Evolutionary conservation across 1,140 invertebrate genomes (phyloP).

Genomic region (Arctopsyche grandis): DNA sequence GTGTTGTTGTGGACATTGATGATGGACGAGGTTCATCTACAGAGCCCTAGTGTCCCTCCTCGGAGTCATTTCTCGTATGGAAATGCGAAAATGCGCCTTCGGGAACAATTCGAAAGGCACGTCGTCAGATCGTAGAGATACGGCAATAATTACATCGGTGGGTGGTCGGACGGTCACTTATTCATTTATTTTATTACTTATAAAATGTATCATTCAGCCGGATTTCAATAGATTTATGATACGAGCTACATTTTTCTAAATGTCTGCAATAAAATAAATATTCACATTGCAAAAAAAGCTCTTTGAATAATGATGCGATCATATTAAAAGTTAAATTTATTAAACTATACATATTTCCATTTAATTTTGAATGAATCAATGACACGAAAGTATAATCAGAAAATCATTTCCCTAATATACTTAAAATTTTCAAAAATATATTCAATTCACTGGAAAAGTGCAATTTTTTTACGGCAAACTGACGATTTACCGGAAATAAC

Average conservation of each 20-base stretch:
- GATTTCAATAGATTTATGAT: background rate
- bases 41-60: background rate
- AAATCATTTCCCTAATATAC: too few species aligned
- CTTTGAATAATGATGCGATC: background rate
- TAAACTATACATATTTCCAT: too few species aligned
- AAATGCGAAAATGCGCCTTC: background rate
- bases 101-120: background rate
- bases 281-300: background rate
- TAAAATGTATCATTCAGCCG: background rate
- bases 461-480: too few species aligned
- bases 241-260: background rate
- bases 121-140: background rate
- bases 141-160: background rate
- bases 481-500: too few species aligned
- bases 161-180: too few species aligned
- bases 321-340: background rate
- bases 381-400: too few species aligned
- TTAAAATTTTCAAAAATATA: too few species aligned
- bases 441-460: too few species aligned
- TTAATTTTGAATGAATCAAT: too few species aligned
- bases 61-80: background rate
- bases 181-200: background rate
- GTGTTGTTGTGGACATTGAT: background rate
- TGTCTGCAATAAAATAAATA: background rate
- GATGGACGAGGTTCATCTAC: background rate